phyloP scores from a whole-genome alignment of 2,113 vertebrate species.

The rat (Rattus norvegicus) region GRCr8 NC_086026.1:131963001-131963500 shows the following conservation, averaged over 20 bases:
- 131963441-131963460: not conserved
- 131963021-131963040: not conserved
- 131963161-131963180: not conserved
- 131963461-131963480: not conserved
- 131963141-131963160: not conserved
- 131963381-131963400: not conserved
- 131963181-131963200: not conserved
- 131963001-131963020: not conserved
- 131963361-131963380: not conserved
- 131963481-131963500: not conserved
- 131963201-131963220: not conserved
- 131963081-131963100: not conserved
- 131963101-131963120: fast-evolving
- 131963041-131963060: not conserved
- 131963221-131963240: not conserved
- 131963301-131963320: not conserved
- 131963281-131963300: not conserved
- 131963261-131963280: not conserved
- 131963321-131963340: fast-evolving
- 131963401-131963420: fast-evolving
- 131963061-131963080: not conserved
- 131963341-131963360: fast-evolving
- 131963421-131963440: not conserved
- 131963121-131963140: fast-evolving
- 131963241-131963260: not conserved